These are phyloP conservation scores for Florisuga fusca DNA, from an alignment of 2,797 vertebrate species.

Conservation along the genomic window DNA sequence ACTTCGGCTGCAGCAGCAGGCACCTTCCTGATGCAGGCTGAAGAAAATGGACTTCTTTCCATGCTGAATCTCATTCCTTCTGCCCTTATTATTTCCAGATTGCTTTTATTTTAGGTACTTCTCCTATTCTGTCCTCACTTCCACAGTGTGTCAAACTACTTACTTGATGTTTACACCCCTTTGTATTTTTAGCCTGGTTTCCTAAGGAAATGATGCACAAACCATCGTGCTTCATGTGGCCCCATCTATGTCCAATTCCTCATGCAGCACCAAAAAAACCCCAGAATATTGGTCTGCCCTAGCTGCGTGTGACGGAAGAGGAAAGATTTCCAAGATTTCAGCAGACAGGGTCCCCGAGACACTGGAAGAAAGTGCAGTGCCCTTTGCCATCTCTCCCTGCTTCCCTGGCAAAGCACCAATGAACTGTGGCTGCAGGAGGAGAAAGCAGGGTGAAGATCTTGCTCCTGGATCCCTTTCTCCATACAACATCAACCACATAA, in stretches of 20 bases:
- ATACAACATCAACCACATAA: background rate
- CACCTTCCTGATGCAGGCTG: background rate
- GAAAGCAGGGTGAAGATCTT: background rate
- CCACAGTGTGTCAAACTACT: slow-evolving; percentile 16
- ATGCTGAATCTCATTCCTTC: background rate
- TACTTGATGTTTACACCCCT: background rate
- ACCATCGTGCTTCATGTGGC: background rate
- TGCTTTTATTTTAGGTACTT: slow-evolving; percentile 45
- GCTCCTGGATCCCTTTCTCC: background rate
- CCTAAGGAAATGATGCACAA: slow-evolving; percentile 44
- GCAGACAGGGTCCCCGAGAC: fast-evolving
- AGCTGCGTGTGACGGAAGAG: background rate
- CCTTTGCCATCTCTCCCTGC: background rate
- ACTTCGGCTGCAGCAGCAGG: background rate
- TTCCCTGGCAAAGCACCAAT: background rate
- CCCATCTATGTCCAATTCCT: background rate
- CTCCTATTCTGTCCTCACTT: slow-evolving; percentile 34
- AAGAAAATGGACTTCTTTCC: background rate
- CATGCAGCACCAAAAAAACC: background rate
- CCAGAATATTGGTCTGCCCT: background rate
- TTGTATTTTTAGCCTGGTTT: slow-evolving; percentile 44
- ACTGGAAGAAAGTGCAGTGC: background rate
- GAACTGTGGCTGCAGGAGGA: background rate
- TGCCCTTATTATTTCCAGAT: background rate
- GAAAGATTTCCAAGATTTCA: background rate